These are phyloP conservation scores for Synaphobranchus kaupii DNA, from an alignment of 2,797 vertebrate genomes.

Conservation along the genomic window DNA sequence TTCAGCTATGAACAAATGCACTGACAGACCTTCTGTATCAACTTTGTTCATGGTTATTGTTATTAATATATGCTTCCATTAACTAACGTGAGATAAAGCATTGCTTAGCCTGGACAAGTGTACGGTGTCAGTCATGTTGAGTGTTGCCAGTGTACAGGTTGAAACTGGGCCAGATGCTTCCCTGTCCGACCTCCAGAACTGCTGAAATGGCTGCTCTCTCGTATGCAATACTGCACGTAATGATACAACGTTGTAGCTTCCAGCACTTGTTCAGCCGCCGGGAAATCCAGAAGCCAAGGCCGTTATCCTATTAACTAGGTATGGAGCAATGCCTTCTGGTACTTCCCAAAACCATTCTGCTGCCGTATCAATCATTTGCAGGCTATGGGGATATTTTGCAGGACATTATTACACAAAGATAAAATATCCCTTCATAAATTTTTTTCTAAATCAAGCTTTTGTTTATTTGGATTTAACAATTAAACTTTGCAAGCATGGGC, in stretches of 20 bases:
- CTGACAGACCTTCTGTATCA: no score
- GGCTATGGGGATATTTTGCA: background rate
- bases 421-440: background rate
- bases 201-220: background rate
- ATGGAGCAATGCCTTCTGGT: background rate
- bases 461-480: background rate
- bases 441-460: background rate
- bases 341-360: background rate
- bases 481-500: background rate
- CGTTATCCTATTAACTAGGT: background rate
- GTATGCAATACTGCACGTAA: background rate
- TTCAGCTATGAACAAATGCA: no score
- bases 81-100: no score
- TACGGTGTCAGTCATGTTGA: no score
- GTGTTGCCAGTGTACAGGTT: background rate
- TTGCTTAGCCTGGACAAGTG: no score
- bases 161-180: background rate
- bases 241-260: background rate
- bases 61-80: no score
- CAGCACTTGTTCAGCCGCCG: background rate
- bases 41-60: no score
- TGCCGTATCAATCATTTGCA: background rate
- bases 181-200: background rate
- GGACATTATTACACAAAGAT: background rate
- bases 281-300: background rate